Evolutionary conservation across 2,113 vertebrate genomes (phyloP).

Genomic region (Cynocephalus volans): DNA sequence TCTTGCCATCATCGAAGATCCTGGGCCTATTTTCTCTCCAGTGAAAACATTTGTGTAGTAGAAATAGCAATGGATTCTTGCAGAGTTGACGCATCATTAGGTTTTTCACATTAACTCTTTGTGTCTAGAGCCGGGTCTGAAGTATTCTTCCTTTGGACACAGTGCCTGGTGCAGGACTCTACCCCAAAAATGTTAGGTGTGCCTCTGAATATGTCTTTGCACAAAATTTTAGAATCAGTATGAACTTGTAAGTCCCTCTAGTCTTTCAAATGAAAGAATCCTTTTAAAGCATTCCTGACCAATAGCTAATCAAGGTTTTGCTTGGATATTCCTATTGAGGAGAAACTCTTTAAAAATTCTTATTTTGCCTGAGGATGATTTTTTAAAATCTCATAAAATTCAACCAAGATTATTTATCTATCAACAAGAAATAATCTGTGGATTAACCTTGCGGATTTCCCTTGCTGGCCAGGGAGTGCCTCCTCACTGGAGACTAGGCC

Average conservation of each 20-base stretch:
- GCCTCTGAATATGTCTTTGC: background rate
- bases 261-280: background rate
- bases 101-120: conserved; percentile 13
- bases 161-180: background rate
- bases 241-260: background rate
- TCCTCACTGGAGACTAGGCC: background rate
- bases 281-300: conserved; percentile 1
- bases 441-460: background rate
- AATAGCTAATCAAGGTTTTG: background rate
- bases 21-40: conserved; percentile 5
- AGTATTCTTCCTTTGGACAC: background rate
- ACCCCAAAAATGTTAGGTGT: background rate
- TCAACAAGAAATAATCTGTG: background rate
- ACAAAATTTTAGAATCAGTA: background rate
- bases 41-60: background rate
- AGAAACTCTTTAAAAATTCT: background rate
- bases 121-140: background rate
- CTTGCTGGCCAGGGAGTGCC: background rate
- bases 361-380: background rate
- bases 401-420: background rate
- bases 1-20: background rate
- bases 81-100: background rate
- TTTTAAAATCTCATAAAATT: background rate
- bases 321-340: background rate
- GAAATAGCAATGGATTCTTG: conserved; percentile 28